Base-by-base conservation (phyloP, 2,113 vertebrate species). In the Amblyornis subalaris region DNA sequence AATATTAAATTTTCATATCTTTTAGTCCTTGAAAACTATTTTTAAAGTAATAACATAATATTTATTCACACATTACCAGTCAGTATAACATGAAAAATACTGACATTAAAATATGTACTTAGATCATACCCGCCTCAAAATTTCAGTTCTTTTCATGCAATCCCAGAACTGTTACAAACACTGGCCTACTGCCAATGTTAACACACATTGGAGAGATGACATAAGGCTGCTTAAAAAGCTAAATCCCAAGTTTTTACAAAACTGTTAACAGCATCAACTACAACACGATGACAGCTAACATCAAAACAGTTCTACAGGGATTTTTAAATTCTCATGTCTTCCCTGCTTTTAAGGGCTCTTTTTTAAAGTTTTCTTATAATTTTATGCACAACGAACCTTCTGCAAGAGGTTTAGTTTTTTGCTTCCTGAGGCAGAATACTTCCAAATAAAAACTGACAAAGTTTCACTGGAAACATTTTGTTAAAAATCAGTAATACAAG, bases 101-200 rank as follows among this genome's bases (percentile, higher is more conserved):
- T 82, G 70, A 85, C 88, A 87, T 69, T 71, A 33, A 75, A 91
- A 33, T 36, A 67, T 11, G n/a, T 29, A 77, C 14, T 64, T 44
- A 83, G 70, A 65, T 95, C 87, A 91, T 67, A 85, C 44, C 38
- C 12, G 0, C 47, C 65, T 85, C 60, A 65, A 64, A 75, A 73
- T 82, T 66, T 82, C 71, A 58, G 74, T 58, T 70, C 62, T 79
- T 89, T 61, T 62, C 84, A 82, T 70, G 58, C 70, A 88, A 4
- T 70, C 42, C 87, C 22, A 58, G 93, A 89, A 74, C 60, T 74
- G 83, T 67, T 73, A 81, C 84, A 95, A 95, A 93, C 20, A 70
- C 44, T 94, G 93, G 93, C 89, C 77, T 79, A 15, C 89, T 83
- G 95, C 93, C 95, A 96, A 73, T 1, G 47, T 80, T 90, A 90